A percentile compares a stretch with the other conserved stretches of the same genome.
Conservation (phyloP, 2,797 vertebrate genomes). For the Balearica regulorum region DNA sequence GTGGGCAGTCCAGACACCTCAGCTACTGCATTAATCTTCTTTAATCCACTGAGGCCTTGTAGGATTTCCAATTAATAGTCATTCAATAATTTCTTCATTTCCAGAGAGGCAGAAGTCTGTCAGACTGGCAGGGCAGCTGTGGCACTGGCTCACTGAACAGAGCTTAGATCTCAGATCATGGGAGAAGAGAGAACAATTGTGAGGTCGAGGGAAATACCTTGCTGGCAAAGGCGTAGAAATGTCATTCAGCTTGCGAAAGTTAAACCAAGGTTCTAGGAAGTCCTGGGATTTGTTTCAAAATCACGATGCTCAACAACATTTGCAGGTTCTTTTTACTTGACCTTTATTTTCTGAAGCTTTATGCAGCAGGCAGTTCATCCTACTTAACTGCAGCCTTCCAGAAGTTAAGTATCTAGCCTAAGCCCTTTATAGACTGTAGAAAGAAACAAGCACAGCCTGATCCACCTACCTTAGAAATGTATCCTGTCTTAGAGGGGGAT, state of each 20-base stretch:
- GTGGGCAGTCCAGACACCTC: background rate
- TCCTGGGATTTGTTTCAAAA: background rate
- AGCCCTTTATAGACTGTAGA: background rate
- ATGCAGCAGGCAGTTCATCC: background rate
- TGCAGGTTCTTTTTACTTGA: background rate
- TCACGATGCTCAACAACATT: background rate
- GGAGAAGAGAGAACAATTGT: background rate
- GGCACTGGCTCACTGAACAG: background rate
- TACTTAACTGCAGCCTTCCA: background rate
- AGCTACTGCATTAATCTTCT: background rate
- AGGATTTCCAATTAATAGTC: background rate
- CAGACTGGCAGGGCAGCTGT: background rate
- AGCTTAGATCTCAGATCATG: background rate
- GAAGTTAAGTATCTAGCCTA: background rate
- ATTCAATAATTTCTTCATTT: background rate
- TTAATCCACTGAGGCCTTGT: background rate
- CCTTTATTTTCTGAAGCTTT: slow-evolving; percentile 14
- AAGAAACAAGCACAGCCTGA: background rate
- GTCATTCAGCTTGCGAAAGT: background rate
- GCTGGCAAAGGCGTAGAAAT: background rate
- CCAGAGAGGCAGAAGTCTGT: background rate
- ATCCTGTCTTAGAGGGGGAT: background rate
- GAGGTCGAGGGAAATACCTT: background rate
- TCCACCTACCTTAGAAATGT: background rate
- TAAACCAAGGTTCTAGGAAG: background rate